Evolutionary conservation across 2,113 vertebrate species (phyloP).

Genomic region (Apodemus sylvaticus): DNA sequence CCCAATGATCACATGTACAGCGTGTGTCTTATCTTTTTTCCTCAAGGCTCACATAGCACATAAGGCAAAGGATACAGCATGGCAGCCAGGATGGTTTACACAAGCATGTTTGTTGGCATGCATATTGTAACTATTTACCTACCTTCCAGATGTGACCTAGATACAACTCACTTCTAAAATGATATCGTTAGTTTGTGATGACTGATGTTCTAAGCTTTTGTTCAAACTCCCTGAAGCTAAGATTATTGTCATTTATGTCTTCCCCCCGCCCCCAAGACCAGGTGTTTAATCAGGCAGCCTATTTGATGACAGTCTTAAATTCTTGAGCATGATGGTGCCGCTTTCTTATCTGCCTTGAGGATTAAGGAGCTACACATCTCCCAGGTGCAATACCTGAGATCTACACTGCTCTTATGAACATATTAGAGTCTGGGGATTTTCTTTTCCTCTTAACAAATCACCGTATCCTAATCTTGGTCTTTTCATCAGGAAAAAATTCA

Average conservation of each 20-base stretch:
- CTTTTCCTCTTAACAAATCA: not conserved
- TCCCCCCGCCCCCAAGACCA: not conserved
- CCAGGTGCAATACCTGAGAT: not conserved
- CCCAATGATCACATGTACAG: not conserved
- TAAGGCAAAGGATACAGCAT: not conserved
- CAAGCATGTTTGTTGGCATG: not conserved
- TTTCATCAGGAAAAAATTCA: not conserved
- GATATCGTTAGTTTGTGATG: not conserved
- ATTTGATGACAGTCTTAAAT: not conserved
- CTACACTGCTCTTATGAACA: not conserved
- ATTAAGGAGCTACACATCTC: not conserved
- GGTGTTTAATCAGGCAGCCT: constrained; percentile 2
- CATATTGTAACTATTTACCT: not conserved
- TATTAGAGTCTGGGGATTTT: not conserved
- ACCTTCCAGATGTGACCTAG: not conserved
- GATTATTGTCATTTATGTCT: not conserved
- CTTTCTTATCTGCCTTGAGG: not conserved
- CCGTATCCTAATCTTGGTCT: not conserved
- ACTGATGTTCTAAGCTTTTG: not conserved
- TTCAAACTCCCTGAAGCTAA: not conserved
- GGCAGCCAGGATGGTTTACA: not conserved
- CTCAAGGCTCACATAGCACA: not conserved
- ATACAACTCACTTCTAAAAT: not conserved
- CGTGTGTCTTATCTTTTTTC: not conserved
- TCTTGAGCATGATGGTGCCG: not conserved